Evolutionary conservation across 2,113 vertebrate genomes (phyloP).

Genomic region (Furnarius figulus): DNA sequence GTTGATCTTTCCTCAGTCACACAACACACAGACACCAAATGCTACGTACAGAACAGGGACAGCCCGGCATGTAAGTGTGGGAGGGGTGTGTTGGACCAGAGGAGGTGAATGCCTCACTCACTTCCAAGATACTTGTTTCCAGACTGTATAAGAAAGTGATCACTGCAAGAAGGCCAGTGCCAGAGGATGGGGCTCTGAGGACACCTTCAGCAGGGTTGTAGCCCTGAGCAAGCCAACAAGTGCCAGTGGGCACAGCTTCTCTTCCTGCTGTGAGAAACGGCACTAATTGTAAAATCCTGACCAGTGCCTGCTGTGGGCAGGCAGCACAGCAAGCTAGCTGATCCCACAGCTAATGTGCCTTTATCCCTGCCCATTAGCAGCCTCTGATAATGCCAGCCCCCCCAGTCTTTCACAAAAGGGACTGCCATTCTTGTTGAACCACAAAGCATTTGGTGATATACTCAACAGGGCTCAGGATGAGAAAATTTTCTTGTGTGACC

Average conservation of each 20-base stretch:
- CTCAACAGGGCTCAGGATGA: not conserved
- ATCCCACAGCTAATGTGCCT: accelerated
- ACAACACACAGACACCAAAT: not conserved
- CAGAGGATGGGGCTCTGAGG: not conserved
- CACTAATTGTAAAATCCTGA: not conserved
- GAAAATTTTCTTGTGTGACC: not conserved
- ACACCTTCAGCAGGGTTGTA: not conserved
- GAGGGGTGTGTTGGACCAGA: not conserved
- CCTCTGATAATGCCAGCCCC: not conserved
- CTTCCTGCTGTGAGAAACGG: not conserved
- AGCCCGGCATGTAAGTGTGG: accelerated
- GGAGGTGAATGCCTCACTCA: not conserved
- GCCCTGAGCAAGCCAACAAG: not conserved
- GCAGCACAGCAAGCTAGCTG: not conserved
- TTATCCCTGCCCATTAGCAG: not conserved
- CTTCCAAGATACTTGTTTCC: not conserved
- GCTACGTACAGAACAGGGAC: accelerated
- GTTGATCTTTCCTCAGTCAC: not conserved
- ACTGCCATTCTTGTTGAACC: accelerated
- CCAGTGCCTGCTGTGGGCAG: not conserved
- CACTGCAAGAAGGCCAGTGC: not conserved
- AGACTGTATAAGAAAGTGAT: not conserved
- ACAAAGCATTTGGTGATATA: not conserved
- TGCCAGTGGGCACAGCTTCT: not conserved
- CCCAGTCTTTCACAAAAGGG: not conserved